Conservation (phyloP, 2,888 invertebrate species). For the Andricus quercusramuli region DNA sequence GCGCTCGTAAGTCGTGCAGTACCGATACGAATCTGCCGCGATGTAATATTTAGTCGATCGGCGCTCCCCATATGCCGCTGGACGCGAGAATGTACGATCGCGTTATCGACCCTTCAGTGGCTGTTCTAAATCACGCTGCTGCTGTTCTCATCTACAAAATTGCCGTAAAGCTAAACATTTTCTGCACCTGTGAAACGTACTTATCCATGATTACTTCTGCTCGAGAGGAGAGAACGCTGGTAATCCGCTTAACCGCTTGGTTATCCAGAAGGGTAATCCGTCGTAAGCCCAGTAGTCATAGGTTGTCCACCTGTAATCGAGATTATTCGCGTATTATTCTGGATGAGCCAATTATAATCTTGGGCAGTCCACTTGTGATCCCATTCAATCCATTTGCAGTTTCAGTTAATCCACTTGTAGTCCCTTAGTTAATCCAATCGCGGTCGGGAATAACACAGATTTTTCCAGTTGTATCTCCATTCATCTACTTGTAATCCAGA, state of each 20-base stretch:
- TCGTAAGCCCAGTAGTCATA: neutral
- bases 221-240: neutral
- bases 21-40: slow-evolving; percentile 66
- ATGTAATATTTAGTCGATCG: slow-evolving; percentile 69
- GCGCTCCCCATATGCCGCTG: slow-evolving; percentile 67
- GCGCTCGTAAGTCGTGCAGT: slow-evolving; percentile 60
- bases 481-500: too few species aligned
- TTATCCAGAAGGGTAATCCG: too few species aligned
- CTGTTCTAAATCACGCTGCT: neutral
- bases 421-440: too few species aligned
- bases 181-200: neutral
- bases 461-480: too few species aligned
- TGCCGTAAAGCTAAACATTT: neutral
- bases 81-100: slow-evolving; percentile 54
- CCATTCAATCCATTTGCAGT: too few species aligned
- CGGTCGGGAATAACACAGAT: too few species aligned
- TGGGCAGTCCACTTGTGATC: too few species aligned
- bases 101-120: slow-evolving; percentile 4
- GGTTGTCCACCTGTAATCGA: too few species aligned
- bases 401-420: too few species aligned
- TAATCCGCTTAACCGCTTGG: too few species aligned
- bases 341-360: too few species aligned
- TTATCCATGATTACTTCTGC: neutral
- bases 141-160: neutral
- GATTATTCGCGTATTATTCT: too few species aligned